These are phyloP conservation scores for Ornithoptera alexandrae DNA, from an alignment of 2,888 invertebrate genomes.

Conservation along the genomic window DNA sequence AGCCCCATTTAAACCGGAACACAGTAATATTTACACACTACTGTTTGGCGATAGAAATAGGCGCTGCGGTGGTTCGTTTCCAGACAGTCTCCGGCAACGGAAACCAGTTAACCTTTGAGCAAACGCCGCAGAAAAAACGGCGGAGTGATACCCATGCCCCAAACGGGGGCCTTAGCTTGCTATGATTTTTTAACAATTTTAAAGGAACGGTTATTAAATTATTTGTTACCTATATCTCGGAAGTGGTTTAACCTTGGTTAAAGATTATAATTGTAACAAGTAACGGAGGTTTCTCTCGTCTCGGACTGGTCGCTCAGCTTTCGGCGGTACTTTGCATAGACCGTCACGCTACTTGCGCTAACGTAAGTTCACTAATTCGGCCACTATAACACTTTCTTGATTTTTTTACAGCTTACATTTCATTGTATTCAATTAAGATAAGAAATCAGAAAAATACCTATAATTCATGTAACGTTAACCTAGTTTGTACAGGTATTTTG, in stretches of 20 bases:
- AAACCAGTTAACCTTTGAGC: no score
- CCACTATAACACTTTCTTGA: slow-evolving; percentile 41
- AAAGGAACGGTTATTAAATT: neutral
- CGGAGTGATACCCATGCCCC: neutral
- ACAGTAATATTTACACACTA: no score
- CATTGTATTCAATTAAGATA: neutral
- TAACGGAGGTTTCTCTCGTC: slow-evolving; percentile 66
- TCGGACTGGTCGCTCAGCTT: slow-evolving; percentile 55
- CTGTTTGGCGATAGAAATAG: no score
- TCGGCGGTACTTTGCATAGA: slow-evolving; percentile 42
- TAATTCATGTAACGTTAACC: neutral
- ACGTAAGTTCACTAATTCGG: slow-evolving; percentile 40
- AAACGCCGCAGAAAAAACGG: no score
- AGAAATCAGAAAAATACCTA: neutral
- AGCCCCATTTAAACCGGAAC: no score
- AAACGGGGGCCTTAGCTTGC: neutral
- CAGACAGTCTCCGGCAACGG: no score
- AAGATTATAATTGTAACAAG: slow-evolving; percentile 29
- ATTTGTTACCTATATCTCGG: neutral
- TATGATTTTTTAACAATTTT: neutral
- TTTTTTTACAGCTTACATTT: slow-evolving; percentile 16
- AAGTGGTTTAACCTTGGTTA: neutral
- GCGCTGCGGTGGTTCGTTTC: no score
- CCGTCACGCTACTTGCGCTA: slow-evolving; percentile 41
- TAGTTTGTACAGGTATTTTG: no score